These are phyloP conservation scores for Mastomys coucha DNA, from an alignment of 2,113 vertebrate genomes.

Conservation along the genomic window DNA sequence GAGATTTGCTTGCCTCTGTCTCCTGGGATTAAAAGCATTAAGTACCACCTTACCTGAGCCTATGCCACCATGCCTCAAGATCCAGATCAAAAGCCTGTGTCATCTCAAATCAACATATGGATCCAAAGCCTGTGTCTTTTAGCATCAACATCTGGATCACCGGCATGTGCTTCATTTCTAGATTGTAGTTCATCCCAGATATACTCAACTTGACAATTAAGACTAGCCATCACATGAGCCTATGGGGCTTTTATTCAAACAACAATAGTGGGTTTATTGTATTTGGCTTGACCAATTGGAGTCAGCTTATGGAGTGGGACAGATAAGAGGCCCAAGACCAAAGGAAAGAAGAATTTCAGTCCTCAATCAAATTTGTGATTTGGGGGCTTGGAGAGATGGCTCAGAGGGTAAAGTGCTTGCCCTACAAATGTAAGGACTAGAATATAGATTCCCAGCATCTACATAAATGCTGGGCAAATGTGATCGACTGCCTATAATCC, in stretches of 20 bases:
- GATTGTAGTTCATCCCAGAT: too few relatives aligned
- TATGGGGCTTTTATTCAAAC: background rate
- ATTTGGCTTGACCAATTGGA: constrained; percentile 18
- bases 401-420: background rate
- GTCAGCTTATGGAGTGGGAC: background rate
- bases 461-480: background rate
- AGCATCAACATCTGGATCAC: too few relatives aligned
- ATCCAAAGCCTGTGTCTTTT: too few relatives aligned
- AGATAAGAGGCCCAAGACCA: background rate
- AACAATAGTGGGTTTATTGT: background rate
- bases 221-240: background rate
- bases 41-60: too few relatives aligned
- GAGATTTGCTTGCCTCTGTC: too few relatives aligned
- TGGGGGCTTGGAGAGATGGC: background rate
- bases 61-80: too few relatives aligned
- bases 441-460: background rate
- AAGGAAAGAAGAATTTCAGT: constrained; percentile 37
- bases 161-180: too few relatives aligned
- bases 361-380: constrained; percentile 23
- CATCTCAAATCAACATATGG: too few relatives aligned
- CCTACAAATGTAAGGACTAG: background rate
- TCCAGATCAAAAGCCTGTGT: too few relatives aligned
- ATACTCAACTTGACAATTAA: too few relatives aligned
- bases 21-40: too few relatives aligned
- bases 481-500: background rate